Percentiles rank a stretch among this genome's conserved stretches.
Evolutionary conservation across 2,888 invertebrate species (phyloP).

Genomic region (Ectemnius cavifrons): DNA sequence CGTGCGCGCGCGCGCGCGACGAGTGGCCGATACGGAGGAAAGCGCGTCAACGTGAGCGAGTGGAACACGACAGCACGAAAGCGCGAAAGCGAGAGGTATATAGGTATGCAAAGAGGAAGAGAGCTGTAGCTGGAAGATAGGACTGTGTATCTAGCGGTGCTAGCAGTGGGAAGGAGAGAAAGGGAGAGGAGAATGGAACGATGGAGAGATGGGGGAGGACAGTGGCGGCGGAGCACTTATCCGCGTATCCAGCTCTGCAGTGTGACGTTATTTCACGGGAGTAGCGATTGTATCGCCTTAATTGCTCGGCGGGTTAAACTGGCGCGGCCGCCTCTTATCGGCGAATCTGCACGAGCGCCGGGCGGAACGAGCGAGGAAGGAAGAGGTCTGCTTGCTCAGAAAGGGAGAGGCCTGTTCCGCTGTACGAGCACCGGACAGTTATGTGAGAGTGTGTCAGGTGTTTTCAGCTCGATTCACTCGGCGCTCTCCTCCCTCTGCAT

Average conservation of each 20-base stretch:
- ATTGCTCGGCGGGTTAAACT: conserved; percentile 75
- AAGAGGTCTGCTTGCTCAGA: background rate
- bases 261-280: conserved; percentile 72
- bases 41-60: conserved; percentile 20
- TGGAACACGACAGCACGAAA: conserved; percentile 12
- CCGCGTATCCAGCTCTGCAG: conserved; percentile 57
- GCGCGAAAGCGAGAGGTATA: conserved; percentile 15
- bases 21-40: conserved; percentile 39
- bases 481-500: conserved; percentile 9
- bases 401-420: conserved; percentile 23
- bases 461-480: conserved; percentile 50
- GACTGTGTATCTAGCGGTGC: too few species aligned
- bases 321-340: conserved; percentile 71
- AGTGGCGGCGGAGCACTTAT: conserved; percentile 50
- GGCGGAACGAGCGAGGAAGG: conserved; percentile 45
- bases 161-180: background rate
- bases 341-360: conserved; percentile 67
- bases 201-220: conserved; percentile 15
- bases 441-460: conserved; percentile 52
- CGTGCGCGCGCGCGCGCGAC: conserved; percentile 10
- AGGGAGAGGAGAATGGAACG: conserved; percentile 14
- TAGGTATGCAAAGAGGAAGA: conserved; percentile 14
- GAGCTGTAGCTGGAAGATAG: conserved; percentile 11
- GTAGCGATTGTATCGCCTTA: conserved; percentile 73
- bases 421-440: conserved; percentile 22